Evolutionary conservation across 2,888 invertebrate species (phyloP).

Genomic region (Stenichneumon culpator): DNA sequence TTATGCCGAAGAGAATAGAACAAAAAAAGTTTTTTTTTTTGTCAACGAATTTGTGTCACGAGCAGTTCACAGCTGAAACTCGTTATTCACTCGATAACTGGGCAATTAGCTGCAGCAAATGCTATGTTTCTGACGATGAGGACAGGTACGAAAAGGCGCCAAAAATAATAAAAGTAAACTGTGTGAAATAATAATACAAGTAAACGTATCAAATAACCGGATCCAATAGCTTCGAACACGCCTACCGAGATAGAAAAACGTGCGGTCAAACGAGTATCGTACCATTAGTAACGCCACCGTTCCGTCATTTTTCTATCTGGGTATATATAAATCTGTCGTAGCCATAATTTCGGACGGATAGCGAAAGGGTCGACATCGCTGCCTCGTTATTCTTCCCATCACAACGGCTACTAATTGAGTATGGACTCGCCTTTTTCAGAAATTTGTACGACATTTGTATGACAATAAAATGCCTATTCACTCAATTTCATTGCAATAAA

Average conservation of each 20-base stretch:
- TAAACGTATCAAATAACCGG: background rate
- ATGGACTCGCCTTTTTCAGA: too few relatives aligned
- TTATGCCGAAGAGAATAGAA: slow-evolving; percentile 47
- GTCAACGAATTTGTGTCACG: slow-evolving; percentile 11
- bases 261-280: too few relatives aligned
- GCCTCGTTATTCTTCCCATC: too few relatives aligned
- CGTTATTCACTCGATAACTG: slow-evolving; percentile 3
- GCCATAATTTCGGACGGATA: background rate
- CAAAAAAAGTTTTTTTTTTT: slow-evolving; percentile 29
- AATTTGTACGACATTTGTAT: too few relatives aligned
- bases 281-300: too few relatives aligned
- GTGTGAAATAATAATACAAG: background rate
- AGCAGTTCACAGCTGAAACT: background rate
- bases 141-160: background rate
- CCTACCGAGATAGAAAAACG: too few relatives aligned
- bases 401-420: too few relatives aligned
- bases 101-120: background rate
- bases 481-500: too few relatives aligned
- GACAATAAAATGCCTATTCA: too few relatives aligned
- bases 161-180: background rate
- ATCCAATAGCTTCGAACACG: background rate
- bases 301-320: too few relatives aligned
- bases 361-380: background rate
- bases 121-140: background rate
- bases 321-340: background rate